Evolutionary conservation across 2,888 invertebrate species (phyloP).

Genomic region (Nomada goodeniana): DNA sequence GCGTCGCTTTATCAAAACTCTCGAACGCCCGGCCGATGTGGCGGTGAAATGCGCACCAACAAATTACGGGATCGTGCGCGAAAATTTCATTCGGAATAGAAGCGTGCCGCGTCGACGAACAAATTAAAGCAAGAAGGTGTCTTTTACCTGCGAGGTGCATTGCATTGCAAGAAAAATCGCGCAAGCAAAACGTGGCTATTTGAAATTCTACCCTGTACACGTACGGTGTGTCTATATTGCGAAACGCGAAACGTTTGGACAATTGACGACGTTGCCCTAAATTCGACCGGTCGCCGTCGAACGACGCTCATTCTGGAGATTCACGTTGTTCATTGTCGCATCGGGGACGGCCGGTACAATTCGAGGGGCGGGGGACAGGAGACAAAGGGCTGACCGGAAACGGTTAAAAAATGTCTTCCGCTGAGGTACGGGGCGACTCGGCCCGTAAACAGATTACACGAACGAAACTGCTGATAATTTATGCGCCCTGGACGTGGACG

Average conservation of each 20-base stretch:
- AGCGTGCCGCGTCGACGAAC: too few relatives aligned
- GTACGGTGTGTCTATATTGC: background rate
- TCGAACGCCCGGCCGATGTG: background rate
- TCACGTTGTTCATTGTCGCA: slow-evolving; percentile 32
- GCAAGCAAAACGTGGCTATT: too few relatives aligned
- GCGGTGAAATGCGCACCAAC: too few relatives aligned
- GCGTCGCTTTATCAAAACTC: background rate
- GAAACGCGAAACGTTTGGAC: background rate
- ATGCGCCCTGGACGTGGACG: slow-evolving; percentile 36
- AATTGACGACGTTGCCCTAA: slow-evolving; percentile 25
- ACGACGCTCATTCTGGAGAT: slow-evolving; percentile 4
- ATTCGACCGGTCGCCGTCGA: slow-evolving; percentile 5
- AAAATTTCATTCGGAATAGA: too few relatives aligned
- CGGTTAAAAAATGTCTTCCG: slow-evolving; percentile 64
- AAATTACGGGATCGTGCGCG: too few relatives aligned
- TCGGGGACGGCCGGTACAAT: slow-evolving; percentile 2
- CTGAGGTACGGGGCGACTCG: slow-evolving; percentile 49
- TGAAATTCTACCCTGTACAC: too few relatives aligned
- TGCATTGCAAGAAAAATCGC: background rate
- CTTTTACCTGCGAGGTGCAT: background rate
- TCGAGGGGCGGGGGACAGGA: slow-evolving; percentile 28
- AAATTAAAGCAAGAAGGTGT: too few relatives aligned
- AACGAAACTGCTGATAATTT: slow-evolving; percentile 59
- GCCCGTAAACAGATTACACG: slow-evolving; percentile 66
- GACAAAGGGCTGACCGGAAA: slow-evolving; percentile 54